phyloP scores from a whole-genome alignment of 2,888 invertebrate species.

The Ichneumoninae sp. region DNA sequence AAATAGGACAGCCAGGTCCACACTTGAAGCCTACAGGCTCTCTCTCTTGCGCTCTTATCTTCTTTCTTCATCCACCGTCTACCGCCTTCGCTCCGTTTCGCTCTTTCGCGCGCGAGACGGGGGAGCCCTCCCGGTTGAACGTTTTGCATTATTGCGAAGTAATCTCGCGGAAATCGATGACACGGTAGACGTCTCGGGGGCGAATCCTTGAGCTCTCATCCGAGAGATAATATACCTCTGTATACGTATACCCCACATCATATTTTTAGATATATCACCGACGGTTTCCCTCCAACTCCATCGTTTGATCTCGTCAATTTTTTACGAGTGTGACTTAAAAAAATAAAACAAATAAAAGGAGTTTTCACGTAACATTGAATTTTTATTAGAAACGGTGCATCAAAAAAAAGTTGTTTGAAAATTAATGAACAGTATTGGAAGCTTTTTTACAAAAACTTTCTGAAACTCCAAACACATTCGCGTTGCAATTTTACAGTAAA shows the following conservation, averaged over 20 bases:
- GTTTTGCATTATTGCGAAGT: conserved; percentile 71
- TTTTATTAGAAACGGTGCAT: too few species aligned
- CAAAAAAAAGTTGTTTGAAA: too few species aligned
- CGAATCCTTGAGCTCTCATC: conserved; percentile 61
- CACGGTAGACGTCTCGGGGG: conserved; percentile 65
- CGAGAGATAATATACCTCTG: conserved; percentile 34
- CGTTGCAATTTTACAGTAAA: too few species aligned
- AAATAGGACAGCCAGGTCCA: conserved; percentile 69
- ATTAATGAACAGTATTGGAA: too few species aligned
- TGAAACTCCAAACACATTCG: too few species aligned
- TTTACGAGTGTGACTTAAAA: not conserved
- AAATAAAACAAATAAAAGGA: not conserved
- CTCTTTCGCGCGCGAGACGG: conserved; percentile 17
- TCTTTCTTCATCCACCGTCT: conserved; percentile 3
- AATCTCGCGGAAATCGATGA: conserved; percentile 69
- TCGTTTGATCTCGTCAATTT: conserved; percentile 7
- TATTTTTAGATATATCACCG: conserved; percentile 45
- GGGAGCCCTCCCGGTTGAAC: conserved; percentile 53
- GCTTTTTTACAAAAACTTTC: too few species aligned
- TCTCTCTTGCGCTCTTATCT: conserved; percentile 34
- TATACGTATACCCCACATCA: conserved; percentile 3
- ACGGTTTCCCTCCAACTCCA: not conserved
- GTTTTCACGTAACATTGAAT: not conserved
- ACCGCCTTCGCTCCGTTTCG: conserved; percentile 11
- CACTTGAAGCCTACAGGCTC: conserved; percentile 57